Conservation (phyloP, 2,113 vertebrate genomes). For the Dipodomys spectabilis region DNA sequence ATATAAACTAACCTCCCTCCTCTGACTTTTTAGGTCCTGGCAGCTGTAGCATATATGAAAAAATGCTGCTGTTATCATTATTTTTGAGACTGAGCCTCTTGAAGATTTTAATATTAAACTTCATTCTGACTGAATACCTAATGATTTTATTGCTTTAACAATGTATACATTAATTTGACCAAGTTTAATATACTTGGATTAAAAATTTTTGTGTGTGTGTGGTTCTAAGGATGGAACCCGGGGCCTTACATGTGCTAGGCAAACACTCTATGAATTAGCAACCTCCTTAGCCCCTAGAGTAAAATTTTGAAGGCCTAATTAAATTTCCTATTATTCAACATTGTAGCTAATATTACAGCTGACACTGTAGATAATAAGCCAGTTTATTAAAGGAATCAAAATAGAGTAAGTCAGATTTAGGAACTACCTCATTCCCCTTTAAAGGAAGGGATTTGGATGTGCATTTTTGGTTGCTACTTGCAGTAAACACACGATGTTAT, state of each 20-base stretch:
- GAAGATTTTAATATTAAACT: conserved; percentile 49
- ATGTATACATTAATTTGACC: neutral
- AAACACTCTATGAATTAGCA: too few species aligned
- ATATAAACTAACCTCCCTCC: neutral
- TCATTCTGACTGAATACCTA: neutral
- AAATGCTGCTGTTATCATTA: neutral
- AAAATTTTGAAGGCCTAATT: neutral
- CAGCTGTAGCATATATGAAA: neutral
- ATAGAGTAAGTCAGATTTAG: neutral
- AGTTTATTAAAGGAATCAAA: conserved; percentile 16
- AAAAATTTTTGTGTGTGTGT: neutral
- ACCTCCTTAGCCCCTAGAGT: neutral
- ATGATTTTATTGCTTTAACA: neutral
- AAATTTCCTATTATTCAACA: neutral
- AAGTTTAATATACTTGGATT: conserved; percentile 2
- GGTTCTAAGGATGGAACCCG: too few species aligned
- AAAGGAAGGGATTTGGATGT: neutral
- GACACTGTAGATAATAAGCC: conserved; percentile 1
- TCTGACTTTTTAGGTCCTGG: neutral
- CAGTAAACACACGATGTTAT: conserved; percentile 15
- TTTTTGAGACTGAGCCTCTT: neutral
- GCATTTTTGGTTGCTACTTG: neutral
- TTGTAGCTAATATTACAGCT: neutral
- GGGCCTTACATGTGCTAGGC: too few species aligned
- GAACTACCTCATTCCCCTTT: neutral